Base-by-base conservation (phyloP, 2,113 vertebrate genomes). In the Zootoca vivipara region DNA sequence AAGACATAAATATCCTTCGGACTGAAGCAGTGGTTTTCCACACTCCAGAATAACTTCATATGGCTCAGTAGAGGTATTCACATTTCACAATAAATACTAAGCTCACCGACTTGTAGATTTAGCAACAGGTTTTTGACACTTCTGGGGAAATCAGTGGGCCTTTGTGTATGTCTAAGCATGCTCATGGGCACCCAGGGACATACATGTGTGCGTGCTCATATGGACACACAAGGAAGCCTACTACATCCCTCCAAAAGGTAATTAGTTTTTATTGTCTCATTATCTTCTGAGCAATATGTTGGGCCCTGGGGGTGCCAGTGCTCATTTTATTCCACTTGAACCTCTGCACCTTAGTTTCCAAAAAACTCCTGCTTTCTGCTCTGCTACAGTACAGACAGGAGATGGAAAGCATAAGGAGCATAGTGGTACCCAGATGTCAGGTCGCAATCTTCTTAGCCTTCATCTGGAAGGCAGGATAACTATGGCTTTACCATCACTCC, bases 51-150 rank as follows among this genome's bases (percentile, higher is more conserved):
- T 0, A 6, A 26, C 18, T 79, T 56, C 9, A 42, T 62, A n/a
- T 73, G 65, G 46, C 30, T 89, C 40, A 78, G 67, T 15, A 86
- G 85, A 87, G 86, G 1, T 9, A 80, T 16, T 2, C 2, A 64
- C 58, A 74, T 93, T 86, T 74, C 62, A 88, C 70, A 89, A 73
- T 24, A 7, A 38, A 69, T 89, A 26, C 64, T 82, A 77, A 42
- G 35, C 22, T 77, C 13, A 64, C 40, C 24, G 42, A 75, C 15
- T n/a, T 64, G n/a, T 77, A 75, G n/a, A 85, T 75, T 85, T 78
- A 86, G 62, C 58, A 86, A 28, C 30, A 78, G 7, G 10, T 52
- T 78, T 69, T 16, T 86, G 64, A 35, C n/a, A 73, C 40, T 83
- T 46, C 40, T 70, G 81, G 62, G 16, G 33, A 75, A 85, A 64